These are phyloP conservation scores for Atherix ibis DNA, from an alignment of 2,888 invertebrate species.

Conservation along the genomic window DNA sequence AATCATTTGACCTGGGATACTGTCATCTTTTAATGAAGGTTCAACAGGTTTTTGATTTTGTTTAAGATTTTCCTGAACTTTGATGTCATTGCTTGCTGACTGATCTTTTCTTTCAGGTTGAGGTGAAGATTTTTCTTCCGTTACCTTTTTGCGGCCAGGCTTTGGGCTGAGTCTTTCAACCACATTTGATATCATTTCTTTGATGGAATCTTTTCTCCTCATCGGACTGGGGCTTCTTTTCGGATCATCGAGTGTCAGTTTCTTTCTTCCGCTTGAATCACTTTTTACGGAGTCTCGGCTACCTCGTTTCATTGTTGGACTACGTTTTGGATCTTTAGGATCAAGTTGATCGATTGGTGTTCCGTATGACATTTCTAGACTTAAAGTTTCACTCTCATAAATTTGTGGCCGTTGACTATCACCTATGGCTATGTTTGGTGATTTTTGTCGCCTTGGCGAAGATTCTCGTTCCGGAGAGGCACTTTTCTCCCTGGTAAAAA, in stretches of 20 bases:
- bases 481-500: conserved; percentile 2
- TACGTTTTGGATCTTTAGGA: conserved; percentile 6
- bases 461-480: conserved; percentile 18
- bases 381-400: conserved; percentile 35
- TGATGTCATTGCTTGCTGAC: no score
- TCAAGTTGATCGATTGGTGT: conserved; percentile 30
- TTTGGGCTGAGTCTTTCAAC: no score
- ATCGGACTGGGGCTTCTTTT: conserved; percentile 6
- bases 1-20: no score
- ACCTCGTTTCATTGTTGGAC: conserved; percentile 1
- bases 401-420: conserved; percentile 23
- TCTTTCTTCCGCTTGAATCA: no score
- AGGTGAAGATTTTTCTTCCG: no score
- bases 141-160: no score
- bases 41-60: conserved; percentile 18
- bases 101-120: no score
- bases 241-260: neutral
- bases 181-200: no score
- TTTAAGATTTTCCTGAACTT: conserved; percentile 16
- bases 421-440: conserved; percentile 6
- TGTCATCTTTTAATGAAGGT: conserved; percentile 5
- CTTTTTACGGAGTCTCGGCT: conserved; percentile 13
- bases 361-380: conserved; percentile 37
- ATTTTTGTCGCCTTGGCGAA: conserved; percentile 20
- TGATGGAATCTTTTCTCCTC: no score